Conservation (phyloP, 30 jellyfish, hydroid and myxozoan genomes). For the Haliclystus octoradiatus region DNA sequence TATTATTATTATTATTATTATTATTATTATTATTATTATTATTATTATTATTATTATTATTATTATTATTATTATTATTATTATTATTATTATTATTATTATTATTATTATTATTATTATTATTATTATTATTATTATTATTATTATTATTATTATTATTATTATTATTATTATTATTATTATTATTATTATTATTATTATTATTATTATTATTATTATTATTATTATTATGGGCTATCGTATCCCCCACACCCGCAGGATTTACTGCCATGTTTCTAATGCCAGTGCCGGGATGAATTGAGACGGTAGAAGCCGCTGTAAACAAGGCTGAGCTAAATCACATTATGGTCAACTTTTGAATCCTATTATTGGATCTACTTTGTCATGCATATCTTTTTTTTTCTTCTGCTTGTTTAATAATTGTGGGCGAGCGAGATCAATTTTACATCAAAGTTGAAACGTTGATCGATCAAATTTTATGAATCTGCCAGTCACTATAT, state of each 20-base stretch:
- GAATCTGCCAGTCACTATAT: no score
- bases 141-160: neutral
- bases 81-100: neutral
- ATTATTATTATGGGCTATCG: neutral
- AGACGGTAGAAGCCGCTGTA: no score
- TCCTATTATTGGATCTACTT: no score
- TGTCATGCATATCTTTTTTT: no score
- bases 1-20: neutral
- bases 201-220: neutral
- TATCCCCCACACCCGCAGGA: no score
- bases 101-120: neutral
- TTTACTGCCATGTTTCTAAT: neutral
- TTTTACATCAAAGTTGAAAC: no score
- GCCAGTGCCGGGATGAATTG: constrained; percentile 27
- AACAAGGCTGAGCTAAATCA: no score
- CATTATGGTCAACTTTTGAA: no score
- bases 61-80: neutral
- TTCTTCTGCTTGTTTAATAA: no score
- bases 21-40: neutral
- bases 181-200: neutral
- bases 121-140: neutral
- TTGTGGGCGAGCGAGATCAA: no score
- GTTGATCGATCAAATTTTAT: no score
- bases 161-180: neutral
- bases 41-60: neutral